A percentile compares a stretch with the other conserved stretches of the same genome.
These are phyloP conservation scores for Ceratina australensis DNA, from an alignment of 1,140 invertebrate genomes.

Conservation along the genomic window DNA sequence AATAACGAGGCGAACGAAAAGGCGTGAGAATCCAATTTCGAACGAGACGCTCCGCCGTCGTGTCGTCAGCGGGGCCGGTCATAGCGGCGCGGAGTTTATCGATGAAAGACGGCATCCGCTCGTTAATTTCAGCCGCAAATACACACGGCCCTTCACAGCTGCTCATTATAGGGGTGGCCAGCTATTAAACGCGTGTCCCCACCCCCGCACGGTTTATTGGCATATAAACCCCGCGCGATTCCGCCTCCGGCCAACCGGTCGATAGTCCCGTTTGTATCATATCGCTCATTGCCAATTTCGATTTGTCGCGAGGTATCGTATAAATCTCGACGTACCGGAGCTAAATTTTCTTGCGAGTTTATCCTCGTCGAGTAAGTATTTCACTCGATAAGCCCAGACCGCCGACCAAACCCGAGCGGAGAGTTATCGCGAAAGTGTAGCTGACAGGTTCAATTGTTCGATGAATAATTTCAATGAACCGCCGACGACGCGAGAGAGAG, in stretches of 20 bases:
- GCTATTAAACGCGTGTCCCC: slow-evolving; percentile 8
- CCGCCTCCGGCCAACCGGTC: not conserved
- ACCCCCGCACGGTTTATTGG: not conserved
- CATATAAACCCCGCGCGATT: not conserved
- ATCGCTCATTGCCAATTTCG: too few species aligned
- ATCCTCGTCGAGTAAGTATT: too few species aligned
- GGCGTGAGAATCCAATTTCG: slow-evolving; percentile 43
- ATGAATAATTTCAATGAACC: slow-evolving; percentile 11
- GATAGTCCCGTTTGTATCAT: not conserved
- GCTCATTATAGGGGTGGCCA: not conserved
- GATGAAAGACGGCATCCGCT: not conserved
- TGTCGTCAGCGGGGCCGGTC: slow-evolving; percentile 42
- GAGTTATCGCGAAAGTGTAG: not conserved
- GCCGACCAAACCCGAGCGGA: too few species aligned
- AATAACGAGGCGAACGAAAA: slow-evolving; percentile 54
- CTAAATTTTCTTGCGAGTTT: not conserved
- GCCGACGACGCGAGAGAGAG: not conserved
- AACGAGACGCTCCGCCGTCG: slow-evolving; percentile 5
- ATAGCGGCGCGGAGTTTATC: slow-evolving; percentile 42
- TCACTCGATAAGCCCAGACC: too few species aligned
- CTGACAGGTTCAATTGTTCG: too few species aligned
- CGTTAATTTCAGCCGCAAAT: slow-evolving; percentile 23
- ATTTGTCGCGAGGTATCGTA: too few species aligned
- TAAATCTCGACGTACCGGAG: not conserved
- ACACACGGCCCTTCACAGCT: not conserved